Evolutionary conservation across 2,113 vertebrate species (phyloP).

Genomic region (Caranx melampygus): DNA sequence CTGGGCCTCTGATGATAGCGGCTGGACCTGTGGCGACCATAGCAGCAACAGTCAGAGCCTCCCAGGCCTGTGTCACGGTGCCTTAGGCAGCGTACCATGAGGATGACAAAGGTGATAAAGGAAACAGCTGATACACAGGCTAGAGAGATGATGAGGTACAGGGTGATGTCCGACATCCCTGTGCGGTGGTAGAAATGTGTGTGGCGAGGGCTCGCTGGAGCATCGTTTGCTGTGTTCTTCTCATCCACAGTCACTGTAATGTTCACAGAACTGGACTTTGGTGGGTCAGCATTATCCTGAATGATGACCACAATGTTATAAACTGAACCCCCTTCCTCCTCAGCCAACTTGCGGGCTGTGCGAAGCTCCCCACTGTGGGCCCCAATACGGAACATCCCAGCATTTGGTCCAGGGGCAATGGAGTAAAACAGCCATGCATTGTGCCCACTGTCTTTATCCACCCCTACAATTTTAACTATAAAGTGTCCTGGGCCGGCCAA

Average conservation of each 20-base stretch:
- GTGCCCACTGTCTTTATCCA: constrained; percentile 91
- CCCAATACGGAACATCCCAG: constrained; percentile 86
- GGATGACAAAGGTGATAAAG: constrained; percentile 84
- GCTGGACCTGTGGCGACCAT: constrained; percentile 78
- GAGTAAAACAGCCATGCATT: constrained; percentile 92
- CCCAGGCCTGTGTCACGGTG: constrained; percentile 64
- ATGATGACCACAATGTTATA: constrained; percentile 86
- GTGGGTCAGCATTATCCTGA: constrained; percentile 87
- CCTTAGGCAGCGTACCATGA: constrained; percentile 85
- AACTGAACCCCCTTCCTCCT: constrained; percentile 81
- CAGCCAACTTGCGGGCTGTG: constrained; percentile 79
- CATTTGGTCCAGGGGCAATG: constrained; percentile 81
- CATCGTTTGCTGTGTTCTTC: constrained; percentile 74
- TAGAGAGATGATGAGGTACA: constrained; percentile 90
- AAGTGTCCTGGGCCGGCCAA: constrained; percentile 85
- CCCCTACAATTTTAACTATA: constrained; percentile 88
- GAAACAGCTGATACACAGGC: constrained; percentile 88
- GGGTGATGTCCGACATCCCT: constrained; percentile 83
- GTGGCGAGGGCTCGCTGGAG: constrained; percentile 79
- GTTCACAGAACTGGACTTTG: constrained; percentile 83
- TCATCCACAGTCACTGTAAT: constrained; percentile 89
- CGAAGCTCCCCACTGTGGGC: constrained; percentile 88
- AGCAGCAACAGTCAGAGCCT: constrained; percentile 84
- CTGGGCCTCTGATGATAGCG: constrained; percentile 84
- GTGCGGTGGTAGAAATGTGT: constrained; percentile 72